Evolutionary conservation across 1,140 invertebrate species (phyloP), one percentile per base, ranked within the genome.

Genomic region (Brachionus asplanchnoidis): DNA sequence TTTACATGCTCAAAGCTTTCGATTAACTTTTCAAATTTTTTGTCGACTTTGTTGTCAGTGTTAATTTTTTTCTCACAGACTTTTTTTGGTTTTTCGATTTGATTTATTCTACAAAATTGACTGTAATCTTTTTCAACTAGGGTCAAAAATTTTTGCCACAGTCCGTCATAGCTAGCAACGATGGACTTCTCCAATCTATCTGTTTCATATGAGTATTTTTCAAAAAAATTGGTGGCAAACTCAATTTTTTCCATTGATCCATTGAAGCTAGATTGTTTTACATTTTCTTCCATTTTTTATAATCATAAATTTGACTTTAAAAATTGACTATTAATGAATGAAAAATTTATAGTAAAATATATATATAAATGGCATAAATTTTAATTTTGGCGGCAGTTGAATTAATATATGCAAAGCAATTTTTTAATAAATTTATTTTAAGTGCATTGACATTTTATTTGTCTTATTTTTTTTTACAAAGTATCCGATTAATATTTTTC

Each of bases 261-360:
- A n/a, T n/a, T 36, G 17, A 20, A 40, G 9, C 44, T n/a, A 0
- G 8, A 4, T 40, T 42, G 20, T 40, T 73, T 73, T 42, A 3
- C 36, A 73, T 73, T 73, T n/a, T 36, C 32, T 68, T 68, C 66
- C 66, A 68, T 68, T 68, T 68, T 68, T 60, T 60, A 23, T 26
- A 60, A 60, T 60, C 23, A 53, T n/a, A 14, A n/a, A 53, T 53
- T 53, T n/a, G 46, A 53, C 17, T 17, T 6, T n/a, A 17, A n/a
- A 53, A n/a, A 53, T n/a, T 53, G 12, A 53, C n/a, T 17, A 53
- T 17, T 20, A 9, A 60, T 60, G 20, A 20, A 60, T 26, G 7
- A 26, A 20, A 60, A 60, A 60, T 60, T 7, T 60, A 60, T 60
- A 60, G 53, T 20, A 60, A 60, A 20, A 23, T 60, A 60, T 60